A percentile compares a stretch with the other conserved stretches of the same genome.
These are phyloP conservation scores for Ceraclea dissimilis DNA, from an alignment of 2,888 invertebrate species.

Conservation along the genomic window DNA sequence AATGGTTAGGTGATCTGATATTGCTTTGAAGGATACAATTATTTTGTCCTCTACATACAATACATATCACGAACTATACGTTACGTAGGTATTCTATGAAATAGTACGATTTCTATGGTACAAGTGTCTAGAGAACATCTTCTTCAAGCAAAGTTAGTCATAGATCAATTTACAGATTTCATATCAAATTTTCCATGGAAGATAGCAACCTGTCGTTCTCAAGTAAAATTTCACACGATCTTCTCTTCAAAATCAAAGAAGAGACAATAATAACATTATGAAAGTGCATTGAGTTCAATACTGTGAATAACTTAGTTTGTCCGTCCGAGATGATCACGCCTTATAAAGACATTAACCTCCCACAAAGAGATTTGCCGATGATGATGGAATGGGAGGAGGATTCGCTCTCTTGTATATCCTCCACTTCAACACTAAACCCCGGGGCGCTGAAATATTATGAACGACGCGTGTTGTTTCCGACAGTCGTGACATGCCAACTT, in stretches of 20 bases:
- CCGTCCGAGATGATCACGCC: neutral
- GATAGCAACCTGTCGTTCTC: too few species aligned
- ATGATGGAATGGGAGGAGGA: constrained; percentile 2
- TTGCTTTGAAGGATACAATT: too few species aligned
- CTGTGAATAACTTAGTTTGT: constrained; percentile 3
- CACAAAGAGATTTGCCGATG: constrained; percentile 9
- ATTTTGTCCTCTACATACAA: too few species aligned
- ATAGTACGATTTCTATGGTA: too few species aligned
- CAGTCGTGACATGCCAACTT: constrained; percentile 14
- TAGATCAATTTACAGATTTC: too few species aligned
- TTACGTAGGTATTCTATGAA: too few species aligned
- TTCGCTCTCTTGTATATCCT: neutral
- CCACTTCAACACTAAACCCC: constrained; percentile 1
- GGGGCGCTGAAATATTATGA: constrained; percentile 8
- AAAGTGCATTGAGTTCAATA: neutral
- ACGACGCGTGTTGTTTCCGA: constrained; percentile 16
- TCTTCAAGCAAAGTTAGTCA: too few species aligned
- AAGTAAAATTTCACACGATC: neutral
- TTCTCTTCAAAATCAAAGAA: neutral
- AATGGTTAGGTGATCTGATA: too few species aligned
- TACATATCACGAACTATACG: too few species aligned
- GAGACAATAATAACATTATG: neutral
- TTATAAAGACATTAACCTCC: constrained; percentile 24
- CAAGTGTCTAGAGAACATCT: too few species aligned
- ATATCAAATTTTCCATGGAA: too few species aligned